Evolutionary conservation across 2,797 vertebrate species (phyloP), one percentile per base, ranked within the genome.

Genomic region (Pempheris klunzingeri): DNA sequence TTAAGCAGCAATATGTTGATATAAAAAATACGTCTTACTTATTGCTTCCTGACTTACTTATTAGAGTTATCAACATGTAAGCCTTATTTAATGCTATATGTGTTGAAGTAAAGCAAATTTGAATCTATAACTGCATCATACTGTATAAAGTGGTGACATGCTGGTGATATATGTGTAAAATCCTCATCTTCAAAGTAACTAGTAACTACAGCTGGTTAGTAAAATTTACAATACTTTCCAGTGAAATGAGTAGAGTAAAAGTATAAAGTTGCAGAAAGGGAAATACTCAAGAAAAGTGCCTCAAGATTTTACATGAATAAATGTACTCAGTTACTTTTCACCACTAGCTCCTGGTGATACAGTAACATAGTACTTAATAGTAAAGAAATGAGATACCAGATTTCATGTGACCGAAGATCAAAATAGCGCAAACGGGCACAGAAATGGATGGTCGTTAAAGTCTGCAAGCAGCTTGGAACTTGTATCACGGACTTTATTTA

Each of bases 401-500:
- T 26, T 44, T 57, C n/a, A 58, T 68, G 53, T 69, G 61, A 82
- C 28, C 60, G 17, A 38, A 66, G 44, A 78, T 49, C 47, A 68
- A 77, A 75, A 74, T 66, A 78, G 53, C 7, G 10, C 39, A 44
- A 70, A 55, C 46, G 17, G 55, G 24, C 14, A 32, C 18, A 50
- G 43, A 78, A 60, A 63, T 53, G 50, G 20, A 66, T 46, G 7
- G 55, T 63, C 2, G 4, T 74, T 36, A 68, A 81, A 67, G 43
- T 60, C 46, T 30, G 18, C 32, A 22, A 74, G 28, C 49, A 65
- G 32, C 74, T 69, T 68, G 44, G 39, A 81, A 50, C 63, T 67
- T 55, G 53, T 54, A 59, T 74, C 53, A 54, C 41, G 53, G 65
- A 74, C 58, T 80, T 76, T 63, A 55, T 81, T 78, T 57, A 52